Evolutionary conservation across 2,888 invertebrate genomes (phyloP).

Genomic region (Spialia ferax): DNA sequence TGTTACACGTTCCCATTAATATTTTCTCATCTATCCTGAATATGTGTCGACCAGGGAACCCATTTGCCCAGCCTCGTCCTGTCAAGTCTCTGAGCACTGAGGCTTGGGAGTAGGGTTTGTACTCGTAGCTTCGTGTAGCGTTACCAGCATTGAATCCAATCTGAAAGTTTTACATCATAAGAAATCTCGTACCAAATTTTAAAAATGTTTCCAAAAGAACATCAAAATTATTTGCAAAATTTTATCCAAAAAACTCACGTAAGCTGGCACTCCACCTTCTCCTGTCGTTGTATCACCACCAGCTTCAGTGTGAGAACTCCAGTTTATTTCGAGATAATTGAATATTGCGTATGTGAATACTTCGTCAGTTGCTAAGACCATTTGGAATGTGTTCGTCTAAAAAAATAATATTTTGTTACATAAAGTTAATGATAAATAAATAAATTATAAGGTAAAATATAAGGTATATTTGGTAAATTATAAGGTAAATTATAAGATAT

Average conservation of each 20-base stretch:
- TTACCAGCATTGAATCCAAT: slow-evolving; percentile 99
- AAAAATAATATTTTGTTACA: slow-evolving; percentile 49
- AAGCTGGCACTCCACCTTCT: slow-evolving; percentile 95
- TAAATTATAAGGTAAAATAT: too few species aligned
- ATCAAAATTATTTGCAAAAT: background rate
- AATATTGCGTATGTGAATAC: slow-evolving; percentile 97
- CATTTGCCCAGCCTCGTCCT: slow-evolving; percentile 95
- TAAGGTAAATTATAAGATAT: too few species aligned
- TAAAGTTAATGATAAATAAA: background rate
- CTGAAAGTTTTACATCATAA: slow-evolving; percentile 71
- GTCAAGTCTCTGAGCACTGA: slow-evolving; percentile 94
- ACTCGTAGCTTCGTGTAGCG: slow-evolving; percentile 95
- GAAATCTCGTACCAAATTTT: background rate
- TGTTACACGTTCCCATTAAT: slow-evolving; percentile 96
- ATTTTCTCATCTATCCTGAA: slow-evolving; percentile 98
- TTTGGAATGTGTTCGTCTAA: slow-evolving; percentile 98
- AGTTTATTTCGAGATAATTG: slow-evolving; percentile 96
- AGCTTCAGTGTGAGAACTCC: slow-evolving; percentile 97
- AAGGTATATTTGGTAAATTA: too few species aligned
- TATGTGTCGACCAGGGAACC: slow-evolving; percentile 95
- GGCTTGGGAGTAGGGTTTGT: slow-evolving; percentile 95
- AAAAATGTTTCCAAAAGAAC: background rate
- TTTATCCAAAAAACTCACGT: slow-evolving; percentile 85
- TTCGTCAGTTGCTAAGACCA: slow-evolving; percentile 97
- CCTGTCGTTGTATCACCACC: slow-evolving; percentile 95